These are phyloP conservation scores for Donacobius atricapilla DNA, from an alignment of 2,113 vertebrate genomes.

Conservation along the genomic window DNA sequence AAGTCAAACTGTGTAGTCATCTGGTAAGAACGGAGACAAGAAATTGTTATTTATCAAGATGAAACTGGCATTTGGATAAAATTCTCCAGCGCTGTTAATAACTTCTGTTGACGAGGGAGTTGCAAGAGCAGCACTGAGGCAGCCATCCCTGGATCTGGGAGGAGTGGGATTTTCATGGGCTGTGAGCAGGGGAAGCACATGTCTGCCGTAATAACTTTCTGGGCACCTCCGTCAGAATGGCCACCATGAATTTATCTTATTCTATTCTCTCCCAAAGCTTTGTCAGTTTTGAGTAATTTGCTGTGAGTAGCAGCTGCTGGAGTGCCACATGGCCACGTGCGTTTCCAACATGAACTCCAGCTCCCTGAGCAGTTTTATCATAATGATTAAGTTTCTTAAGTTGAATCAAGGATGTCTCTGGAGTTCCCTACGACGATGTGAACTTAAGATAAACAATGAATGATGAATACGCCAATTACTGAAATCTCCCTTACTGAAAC, in stretches of 20 bases:
- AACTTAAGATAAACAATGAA: slow-evolving; percentile 60
- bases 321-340: neutral
- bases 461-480: slow-evolving; percentile 57
- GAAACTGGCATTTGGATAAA: slow-evolving; percentile 43
- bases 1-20: neutral
- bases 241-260: slow-evolving; percentile 2
- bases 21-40: slow-evolving; percentile 7
- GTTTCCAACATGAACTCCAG: neutral
- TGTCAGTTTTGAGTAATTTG: slow-evolving; percentile 36
- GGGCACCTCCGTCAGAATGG: neutral
- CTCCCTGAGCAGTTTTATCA: slow-evolving; percentile 42
- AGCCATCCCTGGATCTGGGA: neutral
- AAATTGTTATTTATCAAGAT: slow-evolving; percentile 46
- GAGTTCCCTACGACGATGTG: neutral
- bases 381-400: slow-evolving; percentile 57
- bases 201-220: neutral
- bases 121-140: neutral
- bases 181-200: neutral
- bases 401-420: slow-evolving; percentile 45
- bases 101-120: slow-evolving; percentile 37
- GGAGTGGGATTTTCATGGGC: neutral
- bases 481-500: neutral
- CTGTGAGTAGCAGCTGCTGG: neutral
- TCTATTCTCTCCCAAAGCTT: neutral
- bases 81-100: neutral